A percentile compares a stretch with the other conserved stretches of the same genome.
Evolutionary conservation across 2,113 vertebrate genomes (phyloP).

Genomic region (Mormoops blainvillei): DNA sequence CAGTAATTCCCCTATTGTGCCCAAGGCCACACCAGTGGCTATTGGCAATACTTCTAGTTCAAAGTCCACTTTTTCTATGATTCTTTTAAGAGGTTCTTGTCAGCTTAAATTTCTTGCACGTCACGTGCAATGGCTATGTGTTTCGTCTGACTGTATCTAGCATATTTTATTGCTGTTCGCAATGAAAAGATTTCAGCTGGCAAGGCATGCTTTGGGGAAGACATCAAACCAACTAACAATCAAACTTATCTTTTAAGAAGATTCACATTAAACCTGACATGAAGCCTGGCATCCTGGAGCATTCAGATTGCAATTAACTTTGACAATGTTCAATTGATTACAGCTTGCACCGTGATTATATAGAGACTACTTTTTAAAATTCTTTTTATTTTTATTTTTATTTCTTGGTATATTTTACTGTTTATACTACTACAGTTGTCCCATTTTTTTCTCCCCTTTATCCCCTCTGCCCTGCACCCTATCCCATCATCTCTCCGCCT

Average conservation of each 20-base stretch:
- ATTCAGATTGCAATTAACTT: slow-evolving; percentile 21
- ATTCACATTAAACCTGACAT: slow-evolving; percentile 32
- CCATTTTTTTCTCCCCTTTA: too few relatives aligned
- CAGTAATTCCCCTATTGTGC: background rate
- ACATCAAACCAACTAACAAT: slow-evolving; percentile 60
- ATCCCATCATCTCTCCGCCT: too few relatives aligned
- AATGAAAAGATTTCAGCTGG: slow-evolving; percentile 68
- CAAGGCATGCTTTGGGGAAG: slow-evolving; percentile 54
- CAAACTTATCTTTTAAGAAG: slow-evolving; percentile 32
- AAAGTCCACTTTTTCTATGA: slow-evolving; percentile 39
- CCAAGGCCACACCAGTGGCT: background rate
- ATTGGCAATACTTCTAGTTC: background rate
- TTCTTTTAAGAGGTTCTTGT: slow-evolving; percentile 44
- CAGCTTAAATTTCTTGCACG: slow-evolving; percentile 67
- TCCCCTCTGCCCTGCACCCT: too few relatives aligned
- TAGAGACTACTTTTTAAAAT: background rate
- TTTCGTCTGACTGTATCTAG: slow-evolving; percentile 69
- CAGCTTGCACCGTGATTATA: slow-evolving; percentile 14
- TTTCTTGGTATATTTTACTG: too few relatives aligned
- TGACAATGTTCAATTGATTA: slow-evolving; percentile 27
- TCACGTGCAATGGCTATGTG: slow-evolving; percentile 45
- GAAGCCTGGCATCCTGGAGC: background rate
- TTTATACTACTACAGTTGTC: too few relatives aligned
- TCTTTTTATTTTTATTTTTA: too few relatives aligned
- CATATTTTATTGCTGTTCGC: slow-evolving; percentile 47